phyloP scores from a whole-genome alignment of 2,797 vertebrate genomes.

The Macrochelys suwanniensis region DNA sequence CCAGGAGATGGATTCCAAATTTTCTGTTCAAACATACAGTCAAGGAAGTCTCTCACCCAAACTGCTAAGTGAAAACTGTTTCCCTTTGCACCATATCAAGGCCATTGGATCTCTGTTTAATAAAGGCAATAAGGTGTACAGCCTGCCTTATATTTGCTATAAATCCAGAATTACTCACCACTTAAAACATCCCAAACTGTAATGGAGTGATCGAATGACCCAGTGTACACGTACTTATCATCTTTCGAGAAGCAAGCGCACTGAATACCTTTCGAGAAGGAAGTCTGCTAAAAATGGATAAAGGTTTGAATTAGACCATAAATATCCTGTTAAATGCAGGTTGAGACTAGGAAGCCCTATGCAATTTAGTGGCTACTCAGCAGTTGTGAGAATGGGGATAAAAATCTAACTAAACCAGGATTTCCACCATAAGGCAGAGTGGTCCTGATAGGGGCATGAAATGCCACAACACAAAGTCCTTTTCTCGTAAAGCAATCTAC shows the following conservation, averaged over 20 bases:
- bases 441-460: not conserved
- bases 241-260: constrained; percentile 87
- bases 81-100: not conserved
- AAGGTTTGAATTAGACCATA: not conserved
- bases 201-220: constrained; percentile 83
- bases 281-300: constrained; percentile 74
- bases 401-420: not conserved
- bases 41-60: not conserved
- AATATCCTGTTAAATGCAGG: not conserved
- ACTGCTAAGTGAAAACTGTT: rapidly evolving
- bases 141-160: not conserved
- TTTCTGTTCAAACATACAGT: not conserved
- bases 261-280: constrained; percentile 82
- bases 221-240: constrained; percentile 82
- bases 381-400: not conserved
- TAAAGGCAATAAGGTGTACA: not conserved
- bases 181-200: constrained; percentile 83
- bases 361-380: not conserved
- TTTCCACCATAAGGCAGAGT: not conserved
- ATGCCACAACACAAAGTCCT: not conserved
- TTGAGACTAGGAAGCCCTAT: not conserved
- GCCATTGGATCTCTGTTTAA: not conserved
- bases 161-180: constrained; percentile 30
- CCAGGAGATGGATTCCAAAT: not conserved
- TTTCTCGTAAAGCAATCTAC: not conserved